Evolutionary conservation across 1,140 invertebrate genomes (phyloP), one percentile per base, ranked within the genome.

Genomic region (Anagrus nilaparvatae): DNA sequence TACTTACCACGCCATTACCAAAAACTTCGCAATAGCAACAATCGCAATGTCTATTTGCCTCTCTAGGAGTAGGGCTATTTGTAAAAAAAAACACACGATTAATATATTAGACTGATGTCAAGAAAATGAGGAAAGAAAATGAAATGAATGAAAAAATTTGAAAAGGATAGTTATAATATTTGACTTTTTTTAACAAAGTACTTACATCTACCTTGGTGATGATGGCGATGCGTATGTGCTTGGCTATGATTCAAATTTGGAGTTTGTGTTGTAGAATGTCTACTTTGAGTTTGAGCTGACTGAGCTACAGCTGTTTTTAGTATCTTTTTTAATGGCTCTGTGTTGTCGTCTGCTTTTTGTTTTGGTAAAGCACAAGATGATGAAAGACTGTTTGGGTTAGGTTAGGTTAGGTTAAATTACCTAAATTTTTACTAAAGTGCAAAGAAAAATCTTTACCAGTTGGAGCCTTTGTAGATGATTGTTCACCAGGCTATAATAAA

Each of bases 21-120:
- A 82, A 81, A 39, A 81, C 77, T 64, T 82, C 78, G 58, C 79
- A 82, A 54, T 81, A 81, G 58, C 79, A 81, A 61, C 79, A 82
- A 54, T 80, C 77, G 60, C 79, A 82, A 51, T 81, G 77, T 53
- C 75, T 53, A 43, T 52, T 72, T 9, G 71, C 68, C 48, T 78
- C 76, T 35, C 74, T 54, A 16, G 65, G 66, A 2, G 60, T 63
- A 6, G 67, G 67, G 24, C 66, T 67, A 34, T 61, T 68, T 4
- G 69, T 66, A n/a, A n/a, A n/a, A n/a, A n/a, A n/a, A n/a, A n/a
- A n/a, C n/a, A n/a, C n/a, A n/a, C n/a, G n/a, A n/a, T n/a, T n/a
- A n/a, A n/a, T n/a, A n/a, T n/a, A n/a, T n/a, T n/a, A n/a, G n/a
- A n/a, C n/a, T n/a, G n/a, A 43, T 34, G 23, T 31, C 31, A 19